Conservation (phyloP, 2,888 invertebrate species). For the Ophion costatus region DNA sequence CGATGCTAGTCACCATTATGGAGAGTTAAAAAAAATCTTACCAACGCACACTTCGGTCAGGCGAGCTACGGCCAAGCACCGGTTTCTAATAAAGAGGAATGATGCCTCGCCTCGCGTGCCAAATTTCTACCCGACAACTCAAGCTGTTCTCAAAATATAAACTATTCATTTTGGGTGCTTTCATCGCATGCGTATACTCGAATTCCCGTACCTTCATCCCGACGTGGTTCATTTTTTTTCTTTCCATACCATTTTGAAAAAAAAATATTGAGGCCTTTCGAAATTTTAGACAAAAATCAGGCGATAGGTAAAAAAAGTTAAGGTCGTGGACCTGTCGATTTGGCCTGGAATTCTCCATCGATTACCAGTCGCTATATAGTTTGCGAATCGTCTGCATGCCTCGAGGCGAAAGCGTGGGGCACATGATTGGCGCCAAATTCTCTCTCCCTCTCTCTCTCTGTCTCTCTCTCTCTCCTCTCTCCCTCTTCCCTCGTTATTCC, state of each 20-base stretch:
- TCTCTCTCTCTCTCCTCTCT: background rate
- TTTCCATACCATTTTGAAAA: background rate
- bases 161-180: background rate
- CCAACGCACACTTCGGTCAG: background rate
- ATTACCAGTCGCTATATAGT: slow-evolving; percentile 18
- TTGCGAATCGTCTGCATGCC: slow-evolving; percentile 38
- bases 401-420: slow-evolving; percentile 45
- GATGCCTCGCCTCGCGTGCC: slow-evolving; percentile 1
- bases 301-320: background rate
- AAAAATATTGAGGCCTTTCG: background rate
- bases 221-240: background rate
- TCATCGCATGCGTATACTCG: background rate
- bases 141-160: slow-evolving; percentile 7
- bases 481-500: background rate
- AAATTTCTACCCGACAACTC: slow-evolving; percentile 5
- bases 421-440: slow-evolving; percentile 56
- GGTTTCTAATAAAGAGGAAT: slow-evolving; percentile 3
- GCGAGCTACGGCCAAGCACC: background rate
- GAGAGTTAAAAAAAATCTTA: slow-evolving; percentile 18
- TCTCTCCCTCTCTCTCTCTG: slow-evolving; percentile 6
- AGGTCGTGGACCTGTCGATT: slow-evolving; percentile 8
- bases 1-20: background rate
- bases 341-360: background rate
- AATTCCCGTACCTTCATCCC: background rate
- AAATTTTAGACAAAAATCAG: background rate